These are phyloP conservation scores for Agrenia bidenticulata DNA, from an alignment of 2,888 invertebrate species.

Conservation along the genomic window DNA sequence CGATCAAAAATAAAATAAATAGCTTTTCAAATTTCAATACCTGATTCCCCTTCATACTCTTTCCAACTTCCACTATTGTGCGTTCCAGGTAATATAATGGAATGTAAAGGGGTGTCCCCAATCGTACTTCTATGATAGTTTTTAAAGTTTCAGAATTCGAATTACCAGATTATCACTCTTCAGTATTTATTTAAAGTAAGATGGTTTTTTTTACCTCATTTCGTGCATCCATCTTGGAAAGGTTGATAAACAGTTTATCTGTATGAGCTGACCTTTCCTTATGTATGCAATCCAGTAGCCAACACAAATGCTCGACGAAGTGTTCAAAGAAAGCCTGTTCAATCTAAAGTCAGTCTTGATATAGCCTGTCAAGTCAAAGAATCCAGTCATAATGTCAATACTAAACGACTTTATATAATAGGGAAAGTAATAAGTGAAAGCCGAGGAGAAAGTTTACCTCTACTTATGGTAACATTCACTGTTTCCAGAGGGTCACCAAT, in stretches of 20 bases:
- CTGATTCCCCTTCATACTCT: conserved; percentile 53
- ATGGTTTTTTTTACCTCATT: conserved; percentile 57
- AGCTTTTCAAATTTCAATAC: not conserved
- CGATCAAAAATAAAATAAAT: not conserved
- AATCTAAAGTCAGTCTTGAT: conserved; percentile 54
- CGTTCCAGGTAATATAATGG: conserved; percentile 69
- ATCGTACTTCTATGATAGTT: conserved; percentile 54
- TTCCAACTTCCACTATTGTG: conserved; percentile 69
- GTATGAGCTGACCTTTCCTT: conserved; percentile 53
- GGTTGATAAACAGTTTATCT: conserved; percentile 69
- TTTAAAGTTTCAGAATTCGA: conserved; percentile 6
- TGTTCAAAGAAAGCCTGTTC: conserved; percentile 43
- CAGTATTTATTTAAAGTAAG: no score
- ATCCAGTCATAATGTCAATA: not conserved
- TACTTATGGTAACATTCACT: conserved; percentile 35
- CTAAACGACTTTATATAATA: not conserved
- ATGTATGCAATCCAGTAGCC: conserved; percentile 55
- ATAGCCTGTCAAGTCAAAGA: conserved; percentile 42
- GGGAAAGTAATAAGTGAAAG: not conserved
- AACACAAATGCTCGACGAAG: conserved; percentile 52
- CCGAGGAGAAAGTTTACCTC: conserved; percentile 23
- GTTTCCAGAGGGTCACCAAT: conserved; percentile 38
- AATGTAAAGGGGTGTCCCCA: conserved; percentile 63
- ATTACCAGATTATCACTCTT: conserved; percentile 13
- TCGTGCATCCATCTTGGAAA: conserved; percentile 85